Evolutionary conservation across 2,113 vertebrate species (phyloP).

Genomic region (Telmatochromis sp.): DNA sequence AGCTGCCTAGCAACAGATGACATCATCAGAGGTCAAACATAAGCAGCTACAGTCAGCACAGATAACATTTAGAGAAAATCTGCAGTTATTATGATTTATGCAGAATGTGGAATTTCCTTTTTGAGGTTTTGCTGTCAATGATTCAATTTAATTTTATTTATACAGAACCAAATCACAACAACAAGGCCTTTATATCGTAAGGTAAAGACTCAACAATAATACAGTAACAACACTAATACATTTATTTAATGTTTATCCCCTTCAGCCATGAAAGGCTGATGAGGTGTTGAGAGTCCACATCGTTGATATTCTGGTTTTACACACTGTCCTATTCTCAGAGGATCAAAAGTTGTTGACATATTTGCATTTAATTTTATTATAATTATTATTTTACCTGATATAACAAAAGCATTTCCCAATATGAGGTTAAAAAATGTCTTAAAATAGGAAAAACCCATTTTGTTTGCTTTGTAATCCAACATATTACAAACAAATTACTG

Average conservation of each 20-base stretch:
- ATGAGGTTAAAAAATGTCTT: background rate
- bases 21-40: background rate
- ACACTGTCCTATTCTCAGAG: background rate
- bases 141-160: fast-evolving
- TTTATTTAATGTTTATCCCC: background rate
- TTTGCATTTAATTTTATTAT: fast-evolving
- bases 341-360: background rate
- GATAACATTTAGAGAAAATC: background rate
- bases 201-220: background rate
- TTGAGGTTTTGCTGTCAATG: background rate
- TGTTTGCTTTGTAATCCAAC: background rate
- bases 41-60: background rate
- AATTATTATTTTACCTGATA: background rate
- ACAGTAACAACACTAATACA: background rate
- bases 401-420: background rate
- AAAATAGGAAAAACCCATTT: background rate
- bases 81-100: background rate
- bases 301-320: background rate
- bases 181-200: background rate
- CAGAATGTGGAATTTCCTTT: background rate
- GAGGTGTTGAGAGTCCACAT: background rate
- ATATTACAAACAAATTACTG: background rate
- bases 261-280: background rate
- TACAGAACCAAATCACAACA: background rate
- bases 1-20: background rate